Evolutionary conservation across 2,113 vertebrate genomes (phyloP).

Genomic region (Falco punctatus): DNA sequence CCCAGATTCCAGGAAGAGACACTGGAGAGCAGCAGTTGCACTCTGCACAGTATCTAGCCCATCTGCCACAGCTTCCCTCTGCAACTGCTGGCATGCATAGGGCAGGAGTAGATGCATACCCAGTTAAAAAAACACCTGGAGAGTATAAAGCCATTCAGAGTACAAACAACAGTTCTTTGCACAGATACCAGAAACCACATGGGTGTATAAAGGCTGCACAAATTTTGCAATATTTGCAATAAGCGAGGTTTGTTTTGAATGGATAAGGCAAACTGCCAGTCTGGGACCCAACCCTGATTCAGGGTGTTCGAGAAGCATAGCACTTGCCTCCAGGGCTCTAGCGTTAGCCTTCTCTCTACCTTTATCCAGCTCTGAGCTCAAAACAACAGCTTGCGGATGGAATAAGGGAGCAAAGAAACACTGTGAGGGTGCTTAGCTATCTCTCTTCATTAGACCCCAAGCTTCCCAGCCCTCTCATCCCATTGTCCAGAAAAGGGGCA

Average conservation of each 20-base stretch:
- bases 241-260: background rate
- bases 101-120: background rate
- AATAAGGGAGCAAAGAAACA: background rate
- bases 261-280: background rate
- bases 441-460: background rate
- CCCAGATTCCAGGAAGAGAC: background rate
- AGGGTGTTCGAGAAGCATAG: background rate
- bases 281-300: rapidly evolving
- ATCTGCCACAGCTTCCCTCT: background rate
- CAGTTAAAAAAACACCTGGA: background rate
- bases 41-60: background rate
- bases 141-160: background rate
- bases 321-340: background rate
- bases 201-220: background rate
- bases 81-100: background rate
- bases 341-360: background rate
- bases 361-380: background rate
- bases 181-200: rapidly evolving
- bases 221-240: background rate
- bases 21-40: background rate
- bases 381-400: rapidly evolving
- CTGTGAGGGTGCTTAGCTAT: background rate
- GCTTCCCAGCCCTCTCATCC: rapidly evolving
- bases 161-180: background rate
- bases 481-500: background rate